Evolutionary conservation across 2,888 invertebrate genomes (phyloP), one percentile per base, ranked within the genome.

Genomic region (Hedya salicella): DNA sequence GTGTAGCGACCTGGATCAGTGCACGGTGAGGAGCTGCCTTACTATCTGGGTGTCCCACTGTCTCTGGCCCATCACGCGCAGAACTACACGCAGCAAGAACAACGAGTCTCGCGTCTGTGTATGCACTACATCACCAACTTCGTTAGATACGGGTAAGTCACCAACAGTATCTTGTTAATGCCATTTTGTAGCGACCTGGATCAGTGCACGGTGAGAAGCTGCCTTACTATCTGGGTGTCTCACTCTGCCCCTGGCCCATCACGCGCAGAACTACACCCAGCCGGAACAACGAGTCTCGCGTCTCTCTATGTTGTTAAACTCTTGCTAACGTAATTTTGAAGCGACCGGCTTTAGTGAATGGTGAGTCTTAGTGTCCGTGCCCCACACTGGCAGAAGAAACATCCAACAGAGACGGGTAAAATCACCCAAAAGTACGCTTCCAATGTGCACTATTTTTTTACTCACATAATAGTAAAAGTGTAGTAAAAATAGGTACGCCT

Each of bases 41-140:
- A 96, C 89, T 95, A 96, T 81, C 91, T 98, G 74, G 97, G 97
- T 14, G 93, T 96, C 74, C 97, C 97, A 39, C 85, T 97, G 63
- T 93, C 95, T 6, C 92, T 93, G 64, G 94, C 94, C 57, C 88
- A 90, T 69, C 88, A 88, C 67, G 93, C 94, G 73, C 95, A 95
- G 86, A 97, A 97, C 89, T 97, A 95, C 91, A 96, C 96, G 36
- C 93, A 94, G 73, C 94, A 94, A 78, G 97, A 98, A 83, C 95
- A 95, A 77, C 94, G 94, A 76, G 94, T 97, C 49, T 95, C 97
- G 60, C 95, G 95, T 79, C 93, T 96, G 42, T 95, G 97, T 83
- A 95, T 97, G 76, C 96, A 96, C 80, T 97, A 96, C 88, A 94
- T 98, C 80, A 94, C 97, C 70, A 98, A 98, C 92, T 98, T 98